Evolutionary conservation across 2,888 invertebrate species (phyloP).

Genomic region (Macrophya annulata): DNA sequence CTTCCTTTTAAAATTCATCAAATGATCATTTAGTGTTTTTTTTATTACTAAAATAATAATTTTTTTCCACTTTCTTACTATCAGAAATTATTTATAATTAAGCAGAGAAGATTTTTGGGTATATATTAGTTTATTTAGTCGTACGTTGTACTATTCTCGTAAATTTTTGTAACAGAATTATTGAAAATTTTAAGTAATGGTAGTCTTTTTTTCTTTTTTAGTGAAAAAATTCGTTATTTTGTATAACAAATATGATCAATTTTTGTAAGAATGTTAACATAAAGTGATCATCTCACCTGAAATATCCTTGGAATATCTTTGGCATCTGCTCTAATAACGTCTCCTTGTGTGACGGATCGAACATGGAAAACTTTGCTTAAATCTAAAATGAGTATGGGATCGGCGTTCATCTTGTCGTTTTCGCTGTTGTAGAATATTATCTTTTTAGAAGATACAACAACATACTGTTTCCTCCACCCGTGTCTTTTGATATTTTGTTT

Average conservation of each 20-base stretch:
- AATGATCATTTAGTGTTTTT: no score
- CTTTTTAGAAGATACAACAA: constrained; percentile 97
- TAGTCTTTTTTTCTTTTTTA: neutral
- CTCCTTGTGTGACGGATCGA: constrained; percentile 98
- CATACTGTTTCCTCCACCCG: constrained; percentile 98
- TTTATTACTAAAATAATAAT: no score
- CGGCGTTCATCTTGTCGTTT: constrained; percentile 95
- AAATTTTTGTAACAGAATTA: no score
- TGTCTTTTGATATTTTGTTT: constrained; percentile 97
- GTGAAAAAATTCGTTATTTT: neutral
- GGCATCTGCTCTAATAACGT: constrained; percentile 99
- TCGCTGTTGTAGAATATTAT: constrained; percentile 98
- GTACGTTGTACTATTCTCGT: no score
- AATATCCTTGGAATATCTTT: constrained; percentile 99
- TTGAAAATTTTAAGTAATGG: no score
- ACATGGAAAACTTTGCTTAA: constrained; percentile 99
- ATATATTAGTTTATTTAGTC: no score
- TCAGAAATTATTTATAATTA: no score
- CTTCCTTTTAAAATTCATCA: no score
- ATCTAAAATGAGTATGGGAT: constrained; percentile 97
- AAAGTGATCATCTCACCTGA: constrained; percentile 81
- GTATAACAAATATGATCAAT: neutral
- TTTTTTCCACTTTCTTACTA: no score
- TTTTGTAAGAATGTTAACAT: neutral
- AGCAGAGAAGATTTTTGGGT: no score